These are phyloP conservation scores for Mythimna loreyi DNA, from an alignment of 2,888 invertebrate species.

Conservation along the genomic window DNA sequence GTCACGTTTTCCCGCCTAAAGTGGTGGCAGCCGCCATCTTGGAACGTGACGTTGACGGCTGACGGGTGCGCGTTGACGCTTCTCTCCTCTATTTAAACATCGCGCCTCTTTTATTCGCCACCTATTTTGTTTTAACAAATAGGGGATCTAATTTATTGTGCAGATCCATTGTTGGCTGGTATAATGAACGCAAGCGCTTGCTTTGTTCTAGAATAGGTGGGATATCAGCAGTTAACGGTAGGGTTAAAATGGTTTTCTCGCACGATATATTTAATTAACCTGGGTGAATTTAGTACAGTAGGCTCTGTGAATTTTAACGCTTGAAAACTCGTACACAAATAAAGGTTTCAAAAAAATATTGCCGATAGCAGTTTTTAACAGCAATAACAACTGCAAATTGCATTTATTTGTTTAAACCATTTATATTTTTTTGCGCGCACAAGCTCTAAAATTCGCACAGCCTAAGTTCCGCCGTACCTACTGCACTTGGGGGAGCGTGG, in stretches of 20 bases:
- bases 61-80: conserved; percentile 77
- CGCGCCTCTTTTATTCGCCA: conserved; percentile 79
- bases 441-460: too few relatives aligned
- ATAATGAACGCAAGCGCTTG: conserved; percentile 72
- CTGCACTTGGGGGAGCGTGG: too few relatives aligned
- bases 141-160: conserved; percentile 82
- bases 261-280: conserved; percentile 39
- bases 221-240: conserved; percentile 43
- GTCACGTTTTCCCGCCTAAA: conserved; percentile 84
- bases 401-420: too few relatives aligned
- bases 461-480: too few relatives aligned
- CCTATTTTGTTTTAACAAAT: conserved; percentile 75
- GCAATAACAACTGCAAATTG: too few relatives aligned
- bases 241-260: conserved; percentile 39
- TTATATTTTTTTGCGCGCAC: too few relatives aligned
- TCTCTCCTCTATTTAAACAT: conserved; percentile 84
- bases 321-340: too few relatives aligned
- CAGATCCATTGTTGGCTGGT: conserved; percentile 75
- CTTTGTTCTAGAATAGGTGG: conserved; percentile 63
- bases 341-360: too few relatives aligned
- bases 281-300: conserved; percentile 3
- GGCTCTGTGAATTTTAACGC: too few relatives aligned
- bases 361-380: too few relatives aligned
- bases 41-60: conserved; percentile 82
- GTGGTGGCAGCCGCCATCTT: conserved; percentile 85